Conservation (phyloP, 2,797 vertebrate genomes). For the Glossophaga mutica region DNA sequence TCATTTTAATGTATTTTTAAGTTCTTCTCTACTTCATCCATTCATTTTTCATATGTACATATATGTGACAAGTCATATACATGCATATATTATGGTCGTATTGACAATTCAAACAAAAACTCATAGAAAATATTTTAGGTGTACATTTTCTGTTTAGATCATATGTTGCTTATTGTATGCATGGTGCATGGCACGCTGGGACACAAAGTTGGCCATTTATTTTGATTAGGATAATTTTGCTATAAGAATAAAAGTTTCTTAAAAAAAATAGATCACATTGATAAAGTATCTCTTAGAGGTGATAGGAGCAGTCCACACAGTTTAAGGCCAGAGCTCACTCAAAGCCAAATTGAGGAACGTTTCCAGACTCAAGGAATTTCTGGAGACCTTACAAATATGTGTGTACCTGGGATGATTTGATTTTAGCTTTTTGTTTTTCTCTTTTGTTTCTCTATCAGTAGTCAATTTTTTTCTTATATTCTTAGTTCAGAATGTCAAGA, state of each 20-base stretch:
- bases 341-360: not conserved
- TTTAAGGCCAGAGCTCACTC: not conserved
- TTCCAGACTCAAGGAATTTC: not conserved
- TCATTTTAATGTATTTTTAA: not conserved
- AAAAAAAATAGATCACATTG: not conserved
- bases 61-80: not conserved
- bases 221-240: not conserved
- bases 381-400: not conserved
- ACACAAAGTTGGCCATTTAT: not conserved
- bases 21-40: not conserved
- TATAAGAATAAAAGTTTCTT: not conserved
- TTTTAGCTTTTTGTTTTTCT: not conserved
- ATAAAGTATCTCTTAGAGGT: not conserved
- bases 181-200: not conserved
- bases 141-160: not conserved
- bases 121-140: not conserved
- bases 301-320: not conserved
- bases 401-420: not conserved
- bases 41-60: not conserved
- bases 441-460: not conserved
- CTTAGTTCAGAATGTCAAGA: not conserved
- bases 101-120: conserved; percentile 13
- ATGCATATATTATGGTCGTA: not conserved
- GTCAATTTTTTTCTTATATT: not conserved
- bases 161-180: not conserved